Base-by-base conservation (phyloP, 2,888 invertebrate genomes). In the Prosopocoilus inquinatus region DNA sequence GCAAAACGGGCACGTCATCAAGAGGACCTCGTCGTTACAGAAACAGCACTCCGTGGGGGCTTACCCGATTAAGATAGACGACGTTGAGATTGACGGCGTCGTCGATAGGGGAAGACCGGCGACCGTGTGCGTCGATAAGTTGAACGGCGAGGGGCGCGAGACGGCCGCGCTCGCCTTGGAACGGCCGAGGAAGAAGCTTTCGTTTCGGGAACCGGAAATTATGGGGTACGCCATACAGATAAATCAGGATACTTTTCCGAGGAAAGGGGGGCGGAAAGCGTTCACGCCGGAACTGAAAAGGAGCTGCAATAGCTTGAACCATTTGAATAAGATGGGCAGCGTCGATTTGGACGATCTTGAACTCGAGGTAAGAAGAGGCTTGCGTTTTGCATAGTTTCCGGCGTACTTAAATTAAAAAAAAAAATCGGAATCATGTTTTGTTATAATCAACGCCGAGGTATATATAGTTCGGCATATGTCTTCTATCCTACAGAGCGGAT, bases 181-280 rank as follows among this genome's bases (percentile, higher is more conserved):
- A 69, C 80, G 87, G 65, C 91, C 91, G 0, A 81, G 91, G 51
- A 94, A 94, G 75, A 94, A 93, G 74, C 78, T 94, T 9, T 93
- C 92, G 7, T 94, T 94, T 76, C 86, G 91, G 57, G 92, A 93
- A 69, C 93, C 93, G 2, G 90, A 90, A 77, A 87, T 89, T 48
- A 64, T 57, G 55, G 63, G 60, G 45, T 65, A 62, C 44, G 56
- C 54, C 11, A 58, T 59, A 12, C 60, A 61, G 33, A 43, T 44
- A 35, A 59, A 45, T 9, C 58, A 60, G 51, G 57, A 57, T 44
- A 49, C 47, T n/a, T 49, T 57, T 11, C 52, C 51, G 36, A 43
- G 44, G 20, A 57, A 39, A 46, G 13, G 36, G 2, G 52, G 46
- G 8, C 53, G 57, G 46, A 60, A 55, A 38, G 62, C 61, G 8